phyloP scores from a whole-genome alignment of 2,797 vertebrate genomes.

The Enteromius unitaeniatus region DNA sequence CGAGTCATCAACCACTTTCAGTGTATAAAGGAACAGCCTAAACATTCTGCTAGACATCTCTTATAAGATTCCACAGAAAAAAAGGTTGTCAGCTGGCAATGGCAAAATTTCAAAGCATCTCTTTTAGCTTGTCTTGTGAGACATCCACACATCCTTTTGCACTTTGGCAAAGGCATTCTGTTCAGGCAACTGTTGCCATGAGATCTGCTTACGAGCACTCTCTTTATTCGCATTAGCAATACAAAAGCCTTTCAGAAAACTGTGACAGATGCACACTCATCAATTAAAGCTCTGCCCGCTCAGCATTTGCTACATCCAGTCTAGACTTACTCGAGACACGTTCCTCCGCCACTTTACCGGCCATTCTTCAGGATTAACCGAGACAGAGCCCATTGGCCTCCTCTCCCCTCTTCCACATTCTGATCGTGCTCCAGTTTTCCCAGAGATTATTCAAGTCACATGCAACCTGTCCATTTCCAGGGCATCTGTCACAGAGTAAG shows the following conservation, averaged over 20 bases:
- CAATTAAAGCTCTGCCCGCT: conserved; percentile 67
- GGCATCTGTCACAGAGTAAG: conserved; percentile 75
- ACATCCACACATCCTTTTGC: not conserved
- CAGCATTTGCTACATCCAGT: conserved; percentile 37
- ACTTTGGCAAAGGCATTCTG: conserved; percentile 7
- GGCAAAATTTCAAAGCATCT: not conserved
- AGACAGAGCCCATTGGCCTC: conserved; percentile 13
- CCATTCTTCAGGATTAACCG: conserved; percentile 50
- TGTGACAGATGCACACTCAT: conserved; percentile 67
- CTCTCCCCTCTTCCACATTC: conserved; percentile 24
- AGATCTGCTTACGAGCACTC: conserved; percentile 28
- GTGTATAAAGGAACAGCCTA: not conserved
- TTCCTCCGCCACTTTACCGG: conserved; percentile 20
- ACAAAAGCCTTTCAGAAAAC: conserved; percentile 48
- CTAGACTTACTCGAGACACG: conserved; percentile 29
- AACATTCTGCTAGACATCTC: not conserved
- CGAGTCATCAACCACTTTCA: not conserved
- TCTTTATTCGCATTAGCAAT: conserved; percentile 44
- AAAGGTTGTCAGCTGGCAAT: not conserved
- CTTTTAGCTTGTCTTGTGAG: conserved; percentile 1
- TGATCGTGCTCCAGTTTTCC: conserved; percentile 42
- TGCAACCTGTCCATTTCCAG: conserved; percentile 75
- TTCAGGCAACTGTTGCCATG: conserved; percentile 17
- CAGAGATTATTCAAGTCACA: conserved; percentile 47
- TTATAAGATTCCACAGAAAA: not conserved